A percentile compares a stretch with the other conserved stretches of the same genome.
phyloP scores from a whole-genome alignment of 2,113 vertebrate species.

The Anser brachyrhynchus region DNA sequence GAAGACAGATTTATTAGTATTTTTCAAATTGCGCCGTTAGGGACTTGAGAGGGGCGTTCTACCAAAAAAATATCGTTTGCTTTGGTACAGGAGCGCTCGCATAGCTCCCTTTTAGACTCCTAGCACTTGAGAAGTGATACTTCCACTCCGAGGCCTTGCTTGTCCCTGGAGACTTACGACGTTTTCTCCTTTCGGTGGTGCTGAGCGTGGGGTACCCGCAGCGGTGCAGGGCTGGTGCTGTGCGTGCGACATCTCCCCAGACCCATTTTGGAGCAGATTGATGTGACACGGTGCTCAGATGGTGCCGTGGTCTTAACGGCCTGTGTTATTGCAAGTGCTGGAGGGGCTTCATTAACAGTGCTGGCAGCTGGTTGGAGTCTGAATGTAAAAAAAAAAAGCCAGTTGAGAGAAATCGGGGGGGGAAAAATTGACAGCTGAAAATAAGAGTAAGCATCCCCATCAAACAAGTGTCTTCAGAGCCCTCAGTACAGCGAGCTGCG shows the following conservation, averaged over 20 bases:
- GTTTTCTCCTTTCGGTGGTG: neutral
- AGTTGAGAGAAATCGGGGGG: neutral
- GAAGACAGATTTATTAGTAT: neutral
- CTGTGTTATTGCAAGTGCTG: accelerated
- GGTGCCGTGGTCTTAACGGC: neutral
- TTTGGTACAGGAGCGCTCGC: neutral
- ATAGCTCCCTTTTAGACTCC: neutral
- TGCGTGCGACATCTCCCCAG: accelerated
- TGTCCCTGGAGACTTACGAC: neutral
- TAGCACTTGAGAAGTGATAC: neutral
- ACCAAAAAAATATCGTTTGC: neutral
- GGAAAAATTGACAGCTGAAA: neutral
- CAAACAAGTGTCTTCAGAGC: slow-evolving; percentile 58
- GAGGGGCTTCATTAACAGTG: neutral
- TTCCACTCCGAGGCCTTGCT: neutral
- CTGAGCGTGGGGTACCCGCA: accelerated
- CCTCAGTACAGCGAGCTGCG: neutral
- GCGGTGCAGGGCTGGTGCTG: neutral
- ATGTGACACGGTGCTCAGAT: neutral
- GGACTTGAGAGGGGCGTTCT: neutral
- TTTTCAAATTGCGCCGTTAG: neutral
- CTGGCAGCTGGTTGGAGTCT: neutral
- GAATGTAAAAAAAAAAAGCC: neutral
- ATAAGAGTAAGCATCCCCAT: slow-evolving; percentile 7
- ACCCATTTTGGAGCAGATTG: neutral